Percentiles rank a stretch among this genome's conserved stretches.
Evolutionary conservation across 2,113 vertebrate species (phyloP).

Genomic region (Nothobranchius furzeri): DNA sequence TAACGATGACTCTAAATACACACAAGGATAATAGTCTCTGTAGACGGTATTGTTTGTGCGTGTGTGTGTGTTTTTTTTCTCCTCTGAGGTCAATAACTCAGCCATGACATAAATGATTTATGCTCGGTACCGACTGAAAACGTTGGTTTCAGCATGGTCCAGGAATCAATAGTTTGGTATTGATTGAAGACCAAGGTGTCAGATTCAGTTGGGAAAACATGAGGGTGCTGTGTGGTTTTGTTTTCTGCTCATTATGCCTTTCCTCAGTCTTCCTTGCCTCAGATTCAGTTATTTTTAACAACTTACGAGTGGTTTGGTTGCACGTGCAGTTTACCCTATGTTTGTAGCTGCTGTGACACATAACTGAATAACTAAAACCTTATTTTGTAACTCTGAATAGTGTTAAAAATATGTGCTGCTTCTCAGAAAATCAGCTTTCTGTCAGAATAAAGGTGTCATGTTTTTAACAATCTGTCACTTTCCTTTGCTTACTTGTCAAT

Average conservation of each 20-base stretch:
- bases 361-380: neutral
- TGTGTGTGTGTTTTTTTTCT: slow-evolving; percentile 52
- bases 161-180: slow-evolving; percentile 63
- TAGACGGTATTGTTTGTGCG: neutral
- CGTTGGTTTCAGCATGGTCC: slow-evolving; percentile 61
- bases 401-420: neutral
- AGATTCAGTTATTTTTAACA: slow-evolving; percentile 26
- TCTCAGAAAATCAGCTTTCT: slow-evolving; percentile 19
- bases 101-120: slow-evolving; percentile 71
- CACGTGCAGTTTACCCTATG: slow-evolving; percentile 16
- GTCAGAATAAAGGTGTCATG: slow-evolving; percentile 13
- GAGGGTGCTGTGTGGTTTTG: slow-evolving; percentile 21
- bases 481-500: slow-evolving; percentile 12
- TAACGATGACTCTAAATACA: slow-evolving; percentile 8
- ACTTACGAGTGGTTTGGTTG: slow-evolving; percentile 1
- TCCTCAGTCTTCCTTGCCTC: slow-evolving; percentile 4
- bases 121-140: slow-evolving; percentile 60
- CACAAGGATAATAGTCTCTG: neutral
- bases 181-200: slow-evolving; percentile 64
- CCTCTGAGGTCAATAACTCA: slow-evolving; percentile 60
- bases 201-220: slow-evolving; percentile 49
- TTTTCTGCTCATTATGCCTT: slow-evolving; percentile 52
- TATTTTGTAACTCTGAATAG: slow-evolving; percentile 17
- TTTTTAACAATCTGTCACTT: slow-evolving; percentile 15
- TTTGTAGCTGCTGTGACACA: neutral